Conservation (phyloP, 2,888 invertebrate genomes). For the Agrotis puta region DNA sequence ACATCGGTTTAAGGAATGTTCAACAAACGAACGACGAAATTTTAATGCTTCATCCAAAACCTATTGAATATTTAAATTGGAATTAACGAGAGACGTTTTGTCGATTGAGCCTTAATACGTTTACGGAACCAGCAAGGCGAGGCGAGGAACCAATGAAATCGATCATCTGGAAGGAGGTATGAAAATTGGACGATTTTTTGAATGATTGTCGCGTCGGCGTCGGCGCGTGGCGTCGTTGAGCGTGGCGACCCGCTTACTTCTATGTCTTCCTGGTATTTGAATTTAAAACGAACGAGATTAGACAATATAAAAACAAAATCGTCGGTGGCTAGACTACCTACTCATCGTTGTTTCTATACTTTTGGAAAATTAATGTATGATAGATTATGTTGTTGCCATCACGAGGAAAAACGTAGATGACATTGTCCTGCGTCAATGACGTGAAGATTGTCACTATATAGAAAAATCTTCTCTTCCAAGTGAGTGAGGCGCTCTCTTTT, state of each 20-base stretch:
- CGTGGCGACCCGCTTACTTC: constrained; percentile 12
- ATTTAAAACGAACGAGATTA: neutral
- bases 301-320: too few species aligned
- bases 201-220: constrained; percentile 41
- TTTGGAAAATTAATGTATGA: neutral
- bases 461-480: too few species aligned
- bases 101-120: constrained; percentile 58
- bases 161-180: constrained; percentile 43
- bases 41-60: constrained; percentile 75
- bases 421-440: too few species aligned
- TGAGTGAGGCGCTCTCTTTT: too few species aligned
- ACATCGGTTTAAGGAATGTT: constrained; percentile 71
- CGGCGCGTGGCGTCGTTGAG: constrained; percentile 1
- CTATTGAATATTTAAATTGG: constrained; percentile 87
- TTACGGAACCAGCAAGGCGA: constrained; percentile 52
- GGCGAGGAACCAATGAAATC: constrained; percentile 51
- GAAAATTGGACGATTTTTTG: constrained; percentile 49
- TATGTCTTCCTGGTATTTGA: constrained; percentile 34
- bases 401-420: too few species aligned
- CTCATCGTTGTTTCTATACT: neutral
- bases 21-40: constrained; percentile 68
- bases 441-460: too few species aligned
- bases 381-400: too few species aligned
- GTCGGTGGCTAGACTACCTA: too few species aligned
- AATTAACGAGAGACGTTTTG: constrained; percentile 72